Conservation (phyloP, 64 coral and sea anemone species). For the Hydrozoanthus tunicans region DNA sequence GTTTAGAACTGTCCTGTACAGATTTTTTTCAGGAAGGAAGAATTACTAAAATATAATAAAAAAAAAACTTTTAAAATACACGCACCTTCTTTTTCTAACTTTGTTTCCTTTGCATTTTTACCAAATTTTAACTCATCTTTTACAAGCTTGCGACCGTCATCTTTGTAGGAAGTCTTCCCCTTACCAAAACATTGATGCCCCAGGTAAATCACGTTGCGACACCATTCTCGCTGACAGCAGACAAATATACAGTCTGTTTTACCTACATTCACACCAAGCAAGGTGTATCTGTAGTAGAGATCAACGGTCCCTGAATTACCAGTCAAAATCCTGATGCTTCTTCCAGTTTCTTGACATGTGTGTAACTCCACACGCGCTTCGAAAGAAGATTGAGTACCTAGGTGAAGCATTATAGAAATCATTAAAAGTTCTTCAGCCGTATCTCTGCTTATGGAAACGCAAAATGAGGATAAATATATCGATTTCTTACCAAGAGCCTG, state of each 20-base stretch:
- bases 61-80: neutral
- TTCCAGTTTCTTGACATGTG: constrained; percentile 14
- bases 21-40: neutral
- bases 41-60: neutral
- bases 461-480: neutral
- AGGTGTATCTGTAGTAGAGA: neutral
- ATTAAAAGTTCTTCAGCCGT: constrained; percentile 1
- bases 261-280: neutral
- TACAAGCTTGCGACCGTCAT: neutral
- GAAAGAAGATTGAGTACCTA: constrained; percentile 2
- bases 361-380: constrained; percentile 3
- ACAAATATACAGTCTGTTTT: constrained; percentile 10
- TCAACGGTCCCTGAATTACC: neutral
- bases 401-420: neutral
- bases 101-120: neutral
- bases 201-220: neutral
- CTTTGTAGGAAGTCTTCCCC: neutral
- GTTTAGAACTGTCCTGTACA: neutral
- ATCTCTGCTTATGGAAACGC: neutral
- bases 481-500: constrained; percentile 23
- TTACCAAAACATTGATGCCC: constrained; percentile 13
- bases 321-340: constrained; percentile 12
- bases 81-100: constrained; percentile 27
- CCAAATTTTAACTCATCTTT: neutral
- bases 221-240: constrained; percentile 47